phyloP scores from a whole-genome alignment of 2,797 vertebrate genomes.

The Anniella stebbinsi region DNA sequence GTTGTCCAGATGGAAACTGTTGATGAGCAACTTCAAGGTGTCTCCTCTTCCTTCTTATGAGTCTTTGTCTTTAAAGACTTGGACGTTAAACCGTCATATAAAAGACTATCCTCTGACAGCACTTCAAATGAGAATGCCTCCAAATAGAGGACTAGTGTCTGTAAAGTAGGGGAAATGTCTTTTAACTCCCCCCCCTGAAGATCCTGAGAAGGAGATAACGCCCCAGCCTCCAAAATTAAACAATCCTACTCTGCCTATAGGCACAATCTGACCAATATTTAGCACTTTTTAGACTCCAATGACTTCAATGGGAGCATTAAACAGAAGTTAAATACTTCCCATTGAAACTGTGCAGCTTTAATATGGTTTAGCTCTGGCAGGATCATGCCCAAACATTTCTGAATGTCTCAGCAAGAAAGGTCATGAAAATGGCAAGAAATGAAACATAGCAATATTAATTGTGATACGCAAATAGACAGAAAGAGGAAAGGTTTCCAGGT shows the following conservation, averaged over 20 bases:
- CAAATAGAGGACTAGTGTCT: neutral
- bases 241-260: neutral
- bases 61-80: neutral
- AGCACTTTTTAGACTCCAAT: neutral
- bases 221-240: no score
- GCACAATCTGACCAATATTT: neutral
- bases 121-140: neutral
- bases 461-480: slow-evolving; percentile 63
- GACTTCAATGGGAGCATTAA: neutral
- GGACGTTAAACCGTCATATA: neutral
- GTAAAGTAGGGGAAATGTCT: neutral
- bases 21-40: neutral
- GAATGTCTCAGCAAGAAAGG: slow-evolving; percentile 65
- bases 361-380: neutral
- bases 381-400: slow-evolving; percentile 46
- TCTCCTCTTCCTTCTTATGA: neutral
- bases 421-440: slow-evolving; percentile 64
- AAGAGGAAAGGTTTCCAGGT: slow-evolving; percentile 61
- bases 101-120: neutral
- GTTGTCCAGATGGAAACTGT: neutral
- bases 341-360: neutral
- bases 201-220: no score
- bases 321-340: neutral
- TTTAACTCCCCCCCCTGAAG: neutral
- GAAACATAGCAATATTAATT: slow-evolving; percentile 54